These are phyloP conservation scores for Pipra filicauda DNA, from an alignment of 2,113 vertebrate species.

Conservation along the genomic window DNA sequence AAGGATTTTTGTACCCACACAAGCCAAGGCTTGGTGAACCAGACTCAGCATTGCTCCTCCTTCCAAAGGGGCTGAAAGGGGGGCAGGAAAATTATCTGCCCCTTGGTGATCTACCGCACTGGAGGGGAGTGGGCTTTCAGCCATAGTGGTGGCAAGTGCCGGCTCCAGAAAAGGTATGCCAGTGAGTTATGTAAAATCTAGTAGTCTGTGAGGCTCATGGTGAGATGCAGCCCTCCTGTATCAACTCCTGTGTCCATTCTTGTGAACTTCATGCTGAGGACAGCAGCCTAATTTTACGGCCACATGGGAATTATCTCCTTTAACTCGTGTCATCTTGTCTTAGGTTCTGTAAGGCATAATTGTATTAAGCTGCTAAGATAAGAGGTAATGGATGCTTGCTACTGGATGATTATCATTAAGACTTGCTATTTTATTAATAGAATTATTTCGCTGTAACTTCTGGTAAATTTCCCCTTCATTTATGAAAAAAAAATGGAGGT, in stretches of 20 bases:
- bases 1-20: not conserved
- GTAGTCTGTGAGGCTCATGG: not conserved
- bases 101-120: not conserved
- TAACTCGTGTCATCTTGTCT: not conserved
- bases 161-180: not conserved
- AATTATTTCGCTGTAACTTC: not conserved
- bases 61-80: not conserved
- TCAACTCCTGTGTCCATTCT: not conserved
- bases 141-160: not conserved
- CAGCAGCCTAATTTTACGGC: not conserved
- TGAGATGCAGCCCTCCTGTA: not conserved
- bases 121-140: not conserved
- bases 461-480: not conserved
- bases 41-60: not conserved
- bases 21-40: not conserved
- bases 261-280: not conserved
- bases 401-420: not conserved
- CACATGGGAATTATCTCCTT: not conserved
- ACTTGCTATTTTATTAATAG: not conserved
- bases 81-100: not conserved
- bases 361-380: not conserved
- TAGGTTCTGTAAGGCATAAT: not conserved
- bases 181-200: not conserved
- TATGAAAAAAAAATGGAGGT: not conserved
- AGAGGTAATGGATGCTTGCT: not conserved